Base-by-base conservation (phyloP, 2,797 vertebrate species). In the Acipenser transmontanus region DNA sequence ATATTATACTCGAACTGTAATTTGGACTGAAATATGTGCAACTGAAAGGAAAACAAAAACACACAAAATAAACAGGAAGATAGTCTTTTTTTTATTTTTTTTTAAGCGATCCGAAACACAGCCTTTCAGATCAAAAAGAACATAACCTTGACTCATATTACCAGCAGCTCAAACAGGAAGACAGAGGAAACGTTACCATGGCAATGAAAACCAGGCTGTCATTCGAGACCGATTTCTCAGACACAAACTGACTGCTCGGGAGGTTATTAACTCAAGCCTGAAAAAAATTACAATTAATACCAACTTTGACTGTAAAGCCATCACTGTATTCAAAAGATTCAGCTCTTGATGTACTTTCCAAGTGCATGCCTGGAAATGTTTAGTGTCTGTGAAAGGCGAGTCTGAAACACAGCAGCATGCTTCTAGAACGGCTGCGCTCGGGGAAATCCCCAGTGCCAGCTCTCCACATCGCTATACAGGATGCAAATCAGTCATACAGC, bases 141-240 rank as follows among this genome's bases (percentile, higher is more conserved):
- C 81, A 86, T 88, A 90, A 91, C 89, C 90, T 89, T 88, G 83
- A 91, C 91, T 94, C 88, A 88, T 84, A 82, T 92, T 90, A 90
- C 89, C 81, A 84, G 80, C 84, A 76, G 85, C 88, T 87, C 80
- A 72, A 90, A 85, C 87, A 90, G 89, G 87, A 87, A 91, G 87
- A 57, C 74, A 75, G 87, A 93, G 91, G 93, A 94, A 95, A 87
- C 83, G 87, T 91, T 87, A 68, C 91, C 87, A 92, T 94, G 89
- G 90, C 89, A 93, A 96, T 93, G 81, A 84, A 91, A 92, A 90
- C 87, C 89, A 91, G 88, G 87, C 82, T 85, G 89, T 90, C 89
- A 92, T 87, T 84, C 84, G 88, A 93, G 88, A 91, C 85, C 85
- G 85, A 80, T 80, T 79, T 79, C 82, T 87, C 80, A 73, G 81